Evolutionary conservation across 2,797 vertebrate genomes (phyloP), one percentile per base, ranked within the genome.

Genomic region (Danio choprae): DNA sequence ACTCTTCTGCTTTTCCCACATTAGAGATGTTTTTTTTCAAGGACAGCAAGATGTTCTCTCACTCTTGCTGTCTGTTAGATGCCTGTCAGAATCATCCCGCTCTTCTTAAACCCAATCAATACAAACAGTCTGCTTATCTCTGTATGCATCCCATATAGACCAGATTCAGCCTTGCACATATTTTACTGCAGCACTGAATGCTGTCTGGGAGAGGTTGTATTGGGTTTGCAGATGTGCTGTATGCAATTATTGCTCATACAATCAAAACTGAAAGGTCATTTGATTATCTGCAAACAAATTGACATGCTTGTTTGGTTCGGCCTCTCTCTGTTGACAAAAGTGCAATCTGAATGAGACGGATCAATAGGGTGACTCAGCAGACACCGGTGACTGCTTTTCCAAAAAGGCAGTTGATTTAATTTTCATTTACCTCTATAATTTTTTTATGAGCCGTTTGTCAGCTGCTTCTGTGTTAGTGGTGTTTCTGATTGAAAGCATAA

Each of bases 31-130:
- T 80, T 82, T 38, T 74, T 29, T 29, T 22, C 81, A 74, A 82
- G 80, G 68, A 82, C 77, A 80, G 48, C 73, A 73, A 72, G 50
- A 70, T 79, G 72, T 69, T 48, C 64, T 60, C 43, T 51, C 56
- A 60, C 58, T 71, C 56, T 29, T 70, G 38, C 48, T 79, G 38
- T 41, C 59, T 44, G 48, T 38, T 44, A 15, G 69, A 44, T 53
- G 56, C 15, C 77, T 44, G 9, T 80, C 59, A 80, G 50, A 74
- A 65, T 56, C 22, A 55, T 51, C 65, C 18, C 4, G 29, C 9
- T 78, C 46, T 44, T 50, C 67, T 53, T 18, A 70, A 79, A 70
- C 29, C 38, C 36, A 68, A 80, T 80, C 78, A 67, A 80, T 80
- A 67, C 11, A 73, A 40, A 71, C 76, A 65, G 41, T 65, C 60